phyloP scores from a whole-genome alignment of 2,888 invertebrate species.

The Oasisia sp. region DNA sequence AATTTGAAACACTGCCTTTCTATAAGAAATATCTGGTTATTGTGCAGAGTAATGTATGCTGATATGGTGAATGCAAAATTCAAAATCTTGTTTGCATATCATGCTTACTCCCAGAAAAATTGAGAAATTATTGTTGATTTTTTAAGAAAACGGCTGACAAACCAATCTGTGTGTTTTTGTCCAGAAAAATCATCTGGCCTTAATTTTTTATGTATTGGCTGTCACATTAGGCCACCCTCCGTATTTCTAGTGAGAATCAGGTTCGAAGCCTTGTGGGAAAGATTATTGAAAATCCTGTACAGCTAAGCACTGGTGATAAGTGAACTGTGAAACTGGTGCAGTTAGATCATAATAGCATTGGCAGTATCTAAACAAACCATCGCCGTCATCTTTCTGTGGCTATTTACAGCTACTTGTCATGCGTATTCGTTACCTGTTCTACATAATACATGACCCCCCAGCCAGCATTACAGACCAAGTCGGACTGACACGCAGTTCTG shows the following conservation, averaged over 20 bases:
- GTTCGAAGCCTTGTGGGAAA: background rate
- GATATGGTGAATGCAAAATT: no score
- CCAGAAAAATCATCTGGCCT: no score
- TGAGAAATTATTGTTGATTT: no score
- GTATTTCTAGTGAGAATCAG: background rate
- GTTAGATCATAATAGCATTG: background rate
- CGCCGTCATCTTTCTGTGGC: background rate
- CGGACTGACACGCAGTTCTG: background rate
- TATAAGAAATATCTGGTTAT: no score
- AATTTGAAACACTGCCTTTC: no score
- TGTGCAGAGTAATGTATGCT: no score
- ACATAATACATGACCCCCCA: background rate
- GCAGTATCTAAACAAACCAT: background rate
- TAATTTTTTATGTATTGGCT: background rate
- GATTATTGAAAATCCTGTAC: background rate
- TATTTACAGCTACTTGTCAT: conserved; percentile 8
- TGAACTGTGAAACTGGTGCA: background rate
- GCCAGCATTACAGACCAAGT: background rate
- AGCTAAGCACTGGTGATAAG: background rate
- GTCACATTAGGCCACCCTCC: background rate
- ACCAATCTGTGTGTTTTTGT: no score
- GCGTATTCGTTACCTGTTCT: background rate
- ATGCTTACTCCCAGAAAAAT: no score
- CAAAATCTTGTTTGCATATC: no score
- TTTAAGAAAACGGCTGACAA: no score